Evolutionary conservation across 2,888 invertebrate genomes (phyloP), one percentile per base, ranked within the genome.

Genomic region (Biston stratarius): DNA sequence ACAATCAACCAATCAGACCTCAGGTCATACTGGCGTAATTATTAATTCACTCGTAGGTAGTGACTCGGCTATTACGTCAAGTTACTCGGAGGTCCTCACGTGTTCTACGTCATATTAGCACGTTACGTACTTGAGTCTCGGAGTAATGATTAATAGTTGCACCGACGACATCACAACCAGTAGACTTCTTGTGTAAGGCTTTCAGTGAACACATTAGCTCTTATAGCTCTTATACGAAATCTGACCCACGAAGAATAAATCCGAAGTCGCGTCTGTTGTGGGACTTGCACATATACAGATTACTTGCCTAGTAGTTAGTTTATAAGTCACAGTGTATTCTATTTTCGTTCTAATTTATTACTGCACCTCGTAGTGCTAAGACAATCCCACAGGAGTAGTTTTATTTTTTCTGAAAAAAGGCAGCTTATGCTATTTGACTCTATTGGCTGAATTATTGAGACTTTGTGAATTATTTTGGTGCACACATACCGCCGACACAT

Each of bases 91-190:
- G 55, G 14, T 24, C 47, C 36, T 45, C 52, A 47, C 14, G 38
- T 55, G 40, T 47, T 55, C 40, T 3, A 48, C 48, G 61, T 62
- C 61, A 62, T 40, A 62, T 62, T 62, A 61, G 61, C 53, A 36
- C 61, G 48, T 47, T 45, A 40, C 42, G 6, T 52, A 45, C 63
- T 63, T 47, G 45, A 36, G 38, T n/a, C n/a, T 59, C n/a, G 15
- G 34, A 59, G 9, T 14, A 6, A 38, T 64, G 57, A 64, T 57
- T 57, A 64, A 64, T 64, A 51, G 44, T 44, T 38, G 33, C 8
- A 15, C 42, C 55, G 40, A 12, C 12, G 42, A 33, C n/a, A 12
- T n/a, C 40, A 5, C 6, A 24, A 6, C 6, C 12, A 8, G n/a
- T 33, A 33, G 42, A 42, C n/a, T 24, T 6, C 42, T 33, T 0